Conservation (phyloP, 2,888 invertebrate species). For the Drosophila barbarae region DNA sequence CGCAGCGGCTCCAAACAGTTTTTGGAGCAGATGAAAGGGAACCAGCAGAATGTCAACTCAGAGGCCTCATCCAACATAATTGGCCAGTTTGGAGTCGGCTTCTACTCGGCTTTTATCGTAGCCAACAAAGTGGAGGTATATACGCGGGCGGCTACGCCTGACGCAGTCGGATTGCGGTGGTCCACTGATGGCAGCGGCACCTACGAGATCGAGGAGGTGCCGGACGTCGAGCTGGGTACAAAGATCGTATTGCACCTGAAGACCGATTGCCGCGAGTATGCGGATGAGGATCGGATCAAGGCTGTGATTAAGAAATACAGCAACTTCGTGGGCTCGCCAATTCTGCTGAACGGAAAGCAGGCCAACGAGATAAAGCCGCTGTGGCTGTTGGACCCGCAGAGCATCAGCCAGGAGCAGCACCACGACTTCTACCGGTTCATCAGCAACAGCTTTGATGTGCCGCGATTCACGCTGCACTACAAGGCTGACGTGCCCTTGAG, state of each 20-base stretch:
- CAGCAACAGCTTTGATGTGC: conserved; percentile 91
- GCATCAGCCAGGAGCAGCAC: conserved; percentile 91
- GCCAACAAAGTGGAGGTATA: conserved; percentile 96
- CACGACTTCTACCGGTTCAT: conserved; percentile 95
- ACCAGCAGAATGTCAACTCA: conserved; percentile 80
- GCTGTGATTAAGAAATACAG: conserved; percentile 96
- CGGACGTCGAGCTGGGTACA: conserved; percentile 92
- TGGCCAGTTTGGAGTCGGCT: conserved; percentile 99
- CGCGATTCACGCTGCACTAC: conserved; percentile 94
- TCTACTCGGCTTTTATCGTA: conserved; percentile 99
- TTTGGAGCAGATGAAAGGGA: conserved; percentile 89
- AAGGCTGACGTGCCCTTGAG: conserved; percentile 90
- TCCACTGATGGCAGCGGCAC: conserved; percentile 93
- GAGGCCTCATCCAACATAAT: conserved; percentile 89
- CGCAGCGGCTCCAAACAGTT: conserved; percentile 97
- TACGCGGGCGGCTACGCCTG: conserved; percentile 85
- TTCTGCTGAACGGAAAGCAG: conserved; percentile 92
- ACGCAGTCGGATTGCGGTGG: conserved; percentile 91
- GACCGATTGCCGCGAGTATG: conserved; percentile 91
- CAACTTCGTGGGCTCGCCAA: conserved; percentile 97
- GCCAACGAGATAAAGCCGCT: conserved; percentile 94
- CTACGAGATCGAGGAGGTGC: conserved; percentile 93
- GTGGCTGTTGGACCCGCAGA: conserved; percentile 95
- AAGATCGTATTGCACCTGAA: conserved; percentile 95
- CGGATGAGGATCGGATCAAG: conserved; percentile 91